Conservation (phyloP, 2,113 vertebrate species). For the Eulemur rufifrons region DNA sequence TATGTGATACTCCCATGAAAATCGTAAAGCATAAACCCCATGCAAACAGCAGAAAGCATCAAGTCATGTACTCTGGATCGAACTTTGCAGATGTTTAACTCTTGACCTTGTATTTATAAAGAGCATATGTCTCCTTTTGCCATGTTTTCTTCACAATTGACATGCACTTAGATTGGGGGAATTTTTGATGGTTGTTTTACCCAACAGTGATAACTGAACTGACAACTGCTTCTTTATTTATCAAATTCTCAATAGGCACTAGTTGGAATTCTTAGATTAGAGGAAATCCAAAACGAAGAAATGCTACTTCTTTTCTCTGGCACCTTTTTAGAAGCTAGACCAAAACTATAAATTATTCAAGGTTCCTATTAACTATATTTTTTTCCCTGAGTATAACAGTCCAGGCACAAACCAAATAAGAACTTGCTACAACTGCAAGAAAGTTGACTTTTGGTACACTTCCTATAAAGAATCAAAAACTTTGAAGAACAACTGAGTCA, state of each 20-base stretch:
- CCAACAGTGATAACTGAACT: background rate
- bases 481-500: background rate
- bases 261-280: background rate
- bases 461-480: background rate
- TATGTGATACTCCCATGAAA: background rate
- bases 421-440: background rate
- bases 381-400: background rate
- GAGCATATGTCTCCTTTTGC: background rate
- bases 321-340: background rate
- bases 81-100: background rate
- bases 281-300: constrained; percentile 30
- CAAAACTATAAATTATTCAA: constrained; percentile 26
- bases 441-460: background rate
- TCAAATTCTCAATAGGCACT: background rate
- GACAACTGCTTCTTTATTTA: background rate
- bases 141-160: background rate
- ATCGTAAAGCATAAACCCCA: background rate
- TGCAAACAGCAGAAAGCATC: background rate
- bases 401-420: background rate
- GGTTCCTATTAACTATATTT: background rate
- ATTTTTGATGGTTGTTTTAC: background rate
- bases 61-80: background rate
- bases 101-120: background rate
- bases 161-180: background rate
- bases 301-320: background rate